These are phyloP conservation scores for Pseudopleuronectes americanus DNA, from an alignment of 2,797 vertebrate species.

Conservation along the genomic window DNA sequence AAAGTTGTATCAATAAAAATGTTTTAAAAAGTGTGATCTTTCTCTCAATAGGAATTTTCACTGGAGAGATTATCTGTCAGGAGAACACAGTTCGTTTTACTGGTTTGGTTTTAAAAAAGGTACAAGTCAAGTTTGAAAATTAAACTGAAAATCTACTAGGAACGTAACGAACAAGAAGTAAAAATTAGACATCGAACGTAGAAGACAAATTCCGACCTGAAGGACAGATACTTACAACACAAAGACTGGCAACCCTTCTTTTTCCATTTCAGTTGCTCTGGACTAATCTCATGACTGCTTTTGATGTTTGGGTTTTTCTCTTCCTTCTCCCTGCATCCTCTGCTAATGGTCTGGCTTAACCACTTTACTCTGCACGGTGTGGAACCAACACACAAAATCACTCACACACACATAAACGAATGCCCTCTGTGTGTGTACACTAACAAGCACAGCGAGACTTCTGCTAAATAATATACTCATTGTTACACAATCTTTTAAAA, in stretches of 20 bases:
- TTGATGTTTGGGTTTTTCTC: conserved; percentile 61
- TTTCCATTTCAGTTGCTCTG: conserved; percentile 68
- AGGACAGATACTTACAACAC: conserved; percentile 59
- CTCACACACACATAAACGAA: conserved; percentile 13
- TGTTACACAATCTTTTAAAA: conserved; percentile 16
- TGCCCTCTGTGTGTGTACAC: conserved; percentile 21
- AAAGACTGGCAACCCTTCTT: conserved; percentile 51
- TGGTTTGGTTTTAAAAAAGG: conserved; percentile 29
- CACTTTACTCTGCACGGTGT: conserved; percentile 60
- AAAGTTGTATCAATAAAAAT: conserved; percentile 89
- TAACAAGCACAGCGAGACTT: conserved; percentile 1
- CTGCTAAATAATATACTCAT: conserved; percentile 4
- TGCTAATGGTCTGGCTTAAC: conserved; percentile 72
- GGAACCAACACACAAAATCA: conserved; percentile 27
- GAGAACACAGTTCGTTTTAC: conserved; percentile 15
- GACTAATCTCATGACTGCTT: conserved; percentile 60
- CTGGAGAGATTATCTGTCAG: conserved; percentile 31
- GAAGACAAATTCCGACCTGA: conserved; percentile 6
- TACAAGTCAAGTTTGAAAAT: conserved; percentile 25
- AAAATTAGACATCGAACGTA: conserved; percentile 14
- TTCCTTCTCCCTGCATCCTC: conserved; percentile 63
- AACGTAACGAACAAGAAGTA: conserved; percentile 1
- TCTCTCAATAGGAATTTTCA: conserved; percentile 65
- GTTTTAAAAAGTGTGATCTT: conserved; percentile 81
- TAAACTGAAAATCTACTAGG: not conserved